These are phyloP conservation scores for Bombus huntii DNA, from an alignment of 1,140 invertebrate species.

Conservation along the genomic window DNA sequence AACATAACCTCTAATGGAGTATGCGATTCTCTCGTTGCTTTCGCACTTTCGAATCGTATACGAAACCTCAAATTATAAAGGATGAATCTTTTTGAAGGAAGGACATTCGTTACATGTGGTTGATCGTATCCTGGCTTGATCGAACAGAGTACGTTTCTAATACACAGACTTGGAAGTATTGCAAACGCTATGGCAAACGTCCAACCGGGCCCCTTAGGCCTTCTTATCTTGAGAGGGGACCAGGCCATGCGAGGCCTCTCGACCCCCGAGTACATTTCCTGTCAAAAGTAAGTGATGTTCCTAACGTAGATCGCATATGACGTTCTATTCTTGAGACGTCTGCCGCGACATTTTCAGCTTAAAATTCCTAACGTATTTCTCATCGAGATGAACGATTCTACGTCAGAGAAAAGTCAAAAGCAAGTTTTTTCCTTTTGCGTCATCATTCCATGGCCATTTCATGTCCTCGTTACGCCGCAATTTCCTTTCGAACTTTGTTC, in stretches of 20 bases:
- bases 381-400: slow-evolving; percentile 7
- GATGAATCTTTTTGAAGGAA: too few relatives aligned
- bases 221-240: slow-evolving; percentile 56
- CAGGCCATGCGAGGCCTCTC: slow-evolving; percentile 54
- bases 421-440: background rate
- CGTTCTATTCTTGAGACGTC: background rate
- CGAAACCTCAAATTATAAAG: background rate
- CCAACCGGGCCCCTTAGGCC: slow-evolving; percentile 49
- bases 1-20: slow-evolving; percentile 16
- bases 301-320: background rate
- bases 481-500: background rate
- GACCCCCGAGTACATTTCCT: slow-evolving; percentile 52
- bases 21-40: background rate
- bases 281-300: slow-evolving; percentile 43
- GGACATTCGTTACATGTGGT: too few relatives aligned
- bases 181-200: slow-evolving; percentile 51
- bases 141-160: slow-evolving; percentile 44
- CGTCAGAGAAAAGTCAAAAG: slow-evolving; percentile 8
- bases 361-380: slow-evolving; percentile 23
- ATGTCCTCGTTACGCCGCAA: background rate
- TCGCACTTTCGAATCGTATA: background rate
- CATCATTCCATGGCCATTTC: background rate
- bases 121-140: background rate
- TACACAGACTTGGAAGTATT: slow-evolving; percentile 20
- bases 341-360: background rate